Base-by-base conservation (phyloP, 2,113 vertebrate species). In the Varanus komodoensis region DNA sequence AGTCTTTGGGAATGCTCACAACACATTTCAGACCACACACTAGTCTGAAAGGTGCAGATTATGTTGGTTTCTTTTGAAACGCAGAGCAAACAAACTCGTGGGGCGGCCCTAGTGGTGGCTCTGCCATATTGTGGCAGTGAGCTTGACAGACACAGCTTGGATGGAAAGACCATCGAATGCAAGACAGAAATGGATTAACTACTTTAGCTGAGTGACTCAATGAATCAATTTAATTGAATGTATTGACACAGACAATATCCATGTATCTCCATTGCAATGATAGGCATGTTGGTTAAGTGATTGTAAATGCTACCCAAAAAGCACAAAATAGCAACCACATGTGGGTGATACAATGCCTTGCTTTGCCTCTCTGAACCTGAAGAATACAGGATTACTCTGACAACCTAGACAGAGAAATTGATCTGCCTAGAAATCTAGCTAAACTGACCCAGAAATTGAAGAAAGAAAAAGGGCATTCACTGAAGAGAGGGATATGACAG, bases 371-470 rank as follows among this genome's bases (percentile, higher is more conserved):
- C 75, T 83, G 80, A 89, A 89, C 69, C 50, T 0, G 0, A 57
- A 81, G 69, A 0, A 81, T 54, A 7, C 69, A 57, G 68, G 83
- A 83, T 9, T 9, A 74, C 6, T 84, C 88, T 23, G 74, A 78
- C 78, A 75, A 90, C 1, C 0, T 0, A 1, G 87, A 3, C 87
- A 77, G 77, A 77, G 67, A 82, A 57, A 68, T 0, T 2, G 0
- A 3, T 0, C 7, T 1, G 29, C 38, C 71, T 52, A 64, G 44
- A 77, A 23, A 64, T 2, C 81, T 50, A 69, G n/a, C 79, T 64
- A 79, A 87, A 23, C 52, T 38, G 12, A 12, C 83, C 84, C 89
- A 93, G 82, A 92, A 78, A 0, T 7, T 80, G 34, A 81, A 74
- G 23, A 87, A 0, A 44, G 25, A 83, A 83, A 14, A 89, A 0